These are phyloP conservation scores for Phragmatobia fuliginosa DNA, from an alignment of 2,888 invertebrate species.

Conservation along the genomic window DNA sequence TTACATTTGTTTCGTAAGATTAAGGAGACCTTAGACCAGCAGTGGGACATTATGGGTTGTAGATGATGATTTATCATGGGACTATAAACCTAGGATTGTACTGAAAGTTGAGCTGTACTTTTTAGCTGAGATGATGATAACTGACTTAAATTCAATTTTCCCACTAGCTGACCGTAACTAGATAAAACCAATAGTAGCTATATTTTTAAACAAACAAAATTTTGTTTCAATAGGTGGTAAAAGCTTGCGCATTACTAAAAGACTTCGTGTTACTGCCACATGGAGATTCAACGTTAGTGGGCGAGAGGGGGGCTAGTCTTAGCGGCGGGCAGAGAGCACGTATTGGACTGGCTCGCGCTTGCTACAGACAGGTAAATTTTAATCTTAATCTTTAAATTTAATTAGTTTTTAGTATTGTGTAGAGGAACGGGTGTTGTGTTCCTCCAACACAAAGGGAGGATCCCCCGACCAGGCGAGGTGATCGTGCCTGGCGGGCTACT, in stretches of 20 bases:
- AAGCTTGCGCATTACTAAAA: slow-evolving; percentile 88
- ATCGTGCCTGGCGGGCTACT: too few species aligned
- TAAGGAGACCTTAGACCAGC: too few species aligned
- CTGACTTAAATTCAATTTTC: not conserved
- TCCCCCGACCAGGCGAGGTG: too few species aligned
- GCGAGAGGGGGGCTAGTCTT: slow-evolving; percentile 91
- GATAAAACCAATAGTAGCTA: not conserved
- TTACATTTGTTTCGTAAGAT: too few species aligned
- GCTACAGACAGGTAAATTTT: slow-evolving; percentile 90
- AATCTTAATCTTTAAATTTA: not conserved
- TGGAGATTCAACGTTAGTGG: slow-evolving; percentile 91
- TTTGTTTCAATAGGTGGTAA: slow-evolving; percentile 74
- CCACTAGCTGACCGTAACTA: not conserved
- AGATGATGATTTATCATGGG: too few species aligned
- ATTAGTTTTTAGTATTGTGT: not conserved
- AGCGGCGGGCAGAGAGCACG: slow-evolving; percentile 94
- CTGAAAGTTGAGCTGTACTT: not conserved
- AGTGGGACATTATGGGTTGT: too few species aligned
- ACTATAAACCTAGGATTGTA: too few species aligned
- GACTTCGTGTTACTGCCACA: slow-evolving; percentile 90
- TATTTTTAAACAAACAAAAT: not conserved
- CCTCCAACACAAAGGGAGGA: too few species aligned
- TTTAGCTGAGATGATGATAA: too few species aligned
- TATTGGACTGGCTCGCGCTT: slow-evolving; percentile 91
- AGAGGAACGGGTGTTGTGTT: too few species aligned